A percentile compares a stretch with the other conserved stretches of the same genome.
Evolutionary conservation across 2,888 invertebrate species (phyloP).

Genomic region (Baccha elongata): DNA sequence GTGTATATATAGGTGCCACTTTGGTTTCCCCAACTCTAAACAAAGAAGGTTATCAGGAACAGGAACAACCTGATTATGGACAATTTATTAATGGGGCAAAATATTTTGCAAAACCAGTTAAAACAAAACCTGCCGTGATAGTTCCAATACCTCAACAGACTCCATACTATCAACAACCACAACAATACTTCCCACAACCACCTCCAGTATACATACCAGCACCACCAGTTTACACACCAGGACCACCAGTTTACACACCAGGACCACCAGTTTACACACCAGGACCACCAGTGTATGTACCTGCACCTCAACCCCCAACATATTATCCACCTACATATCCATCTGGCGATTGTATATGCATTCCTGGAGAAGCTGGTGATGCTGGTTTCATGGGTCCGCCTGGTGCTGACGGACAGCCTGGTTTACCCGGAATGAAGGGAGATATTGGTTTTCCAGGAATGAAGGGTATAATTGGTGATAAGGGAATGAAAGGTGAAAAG

Average conservation of each 20-base stretch:
- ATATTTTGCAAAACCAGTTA: neutral
- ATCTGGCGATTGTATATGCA: slow-evolving; percentile 15
- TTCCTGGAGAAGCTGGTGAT: slow-evolving; percentile 83
- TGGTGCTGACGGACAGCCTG: slow-evolving; percentile 26
- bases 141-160: neutral
- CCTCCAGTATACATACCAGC: neutral
- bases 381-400: slow-evolving; percentile 85
- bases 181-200: neutral
- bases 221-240: neutral
- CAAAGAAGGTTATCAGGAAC: too few species aligned
- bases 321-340: slow-evolving; percentile 28
- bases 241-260: neutral
- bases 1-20: neutral
- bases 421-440: slow-evolving; percentile 39
- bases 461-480: neutral
- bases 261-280: neutral
- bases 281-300: neutral
- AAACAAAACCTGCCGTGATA: neutral
- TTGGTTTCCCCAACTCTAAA: neutral
- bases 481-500: slow-evolving; percentile 11
- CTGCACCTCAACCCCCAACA: neutral
- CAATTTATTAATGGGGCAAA: neutral
- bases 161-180: neutral
- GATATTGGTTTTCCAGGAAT: neutral
- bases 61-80: neutral